These are phyloP conservation scores for Busseola fusca DNA, from an alignment of 2,888 invertebrate genomes.

Conservation along the genomic window DNA sequence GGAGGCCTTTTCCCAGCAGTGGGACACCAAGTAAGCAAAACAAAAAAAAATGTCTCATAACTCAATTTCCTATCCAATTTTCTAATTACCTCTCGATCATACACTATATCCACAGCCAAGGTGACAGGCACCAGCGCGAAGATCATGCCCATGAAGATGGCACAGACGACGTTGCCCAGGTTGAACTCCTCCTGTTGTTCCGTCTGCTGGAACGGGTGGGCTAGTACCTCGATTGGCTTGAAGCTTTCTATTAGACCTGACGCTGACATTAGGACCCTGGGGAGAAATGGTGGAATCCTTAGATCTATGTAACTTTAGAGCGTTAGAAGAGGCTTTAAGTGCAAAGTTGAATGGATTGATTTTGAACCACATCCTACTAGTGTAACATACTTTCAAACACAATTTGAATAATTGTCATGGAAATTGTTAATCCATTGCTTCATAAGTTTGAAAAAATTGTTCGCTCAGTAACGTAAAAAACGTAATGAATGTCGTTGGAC, in stretches of 20 bases:
- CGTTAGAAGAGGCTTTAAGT: neutral
- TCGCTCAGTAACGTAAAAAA: neutral
- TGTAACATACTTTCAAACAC: neutral
- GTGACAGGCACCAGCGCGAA: conserved; percentile 94
- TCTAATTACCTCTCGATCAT: conserved; percentile 93
- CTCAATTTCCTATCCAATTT: neutral
- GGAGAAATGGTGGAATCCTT: neutral
- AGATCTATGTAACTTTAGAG: neutral
- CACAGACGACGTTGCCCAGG: conserved; percentile 92
- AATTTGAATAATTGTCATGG: neutral
- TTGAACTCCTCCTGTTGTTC: conserved; percentile 93
- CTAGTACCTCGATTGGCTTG: conserved; percentile 90
- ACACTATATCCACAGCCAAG: conserved; percentile 94
- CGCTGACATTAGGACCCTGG: conserved; percentile 80
- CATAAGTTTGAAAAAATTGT: neutral
- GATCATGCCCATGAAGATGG: conserved; percentile 94
- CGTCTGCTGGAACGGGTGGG: conserved; percentile 93
- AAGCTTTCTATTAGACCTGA: conserved; percentile 79
- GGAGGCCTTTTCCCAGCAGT: too few species aligned
- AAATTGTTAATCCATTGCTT: neutral
- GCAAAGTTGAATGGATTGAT: neutral
- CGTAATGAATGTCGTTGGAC: neutral
- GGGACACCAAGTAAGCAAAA: too few species aligned
- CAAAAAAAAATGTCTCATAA: neutral
- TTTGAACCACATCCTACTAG: neutral